A percentile compares a stretch with the other conserved stretches of the same genome.
phyloP scores from a whole-genome alignment of 2,797 vertebrate species.

The Chromis chromis region DNA sequence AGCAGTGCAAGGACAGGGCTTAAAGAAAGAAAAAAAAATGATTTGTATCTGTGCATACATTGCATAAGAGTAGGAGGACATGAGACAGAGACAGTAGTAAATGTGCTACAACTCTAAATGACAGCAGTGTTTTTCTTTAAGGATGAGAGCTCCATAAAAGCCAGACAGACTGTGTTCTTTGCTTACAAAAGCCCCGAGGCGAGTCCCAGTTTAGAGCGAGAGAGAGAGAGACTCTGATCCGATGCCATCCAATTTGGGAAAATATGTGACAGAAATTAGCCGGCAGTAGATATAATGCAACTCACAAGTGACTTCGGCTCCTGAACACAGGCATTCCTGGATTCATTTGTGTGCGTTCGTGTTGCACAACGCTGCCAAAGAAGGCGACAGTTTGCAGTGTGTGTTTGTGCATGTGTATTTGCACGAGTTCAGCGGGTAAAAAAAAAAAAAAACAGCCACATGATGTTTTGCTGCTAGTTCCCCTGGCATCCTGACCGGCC shows the following conservation, averaged over 20 bases:
- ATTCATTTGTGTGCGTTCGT: conserved; percentile 26
- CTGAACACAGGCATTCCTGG: conserved; percentile 41
- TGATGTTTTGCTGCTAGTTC: conserved; percentile 66
- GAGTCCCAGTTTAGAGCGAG: conserved; percentile 41
- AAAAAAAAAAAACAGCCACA: conserved; percentile 68
- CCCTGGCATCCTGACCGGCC: conserved; percentile 31
- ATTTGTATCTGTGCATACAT: conserved; percentile 22
- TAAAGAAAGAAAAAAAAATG: background rate
- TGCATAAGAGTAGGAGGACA: conserved; percentile 42
- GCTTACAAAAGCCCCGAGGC: conserved; percentile 52
- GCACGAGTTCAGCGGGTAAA: conserved; percentile 45
- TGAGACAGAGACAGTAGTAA: conserved; percentile 27
- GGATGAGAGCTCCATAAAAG: conserved; percentile 48
- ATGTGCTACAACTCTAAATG: conserved; percentile 42
- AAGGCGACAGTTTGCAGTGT: conserved; percentile 23
- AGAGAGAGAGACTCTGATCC: conserved; percentile 32
- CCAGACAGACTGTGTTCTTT: conserved; percentile 51
- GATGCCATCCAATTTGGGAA: conserved; percentile 59
- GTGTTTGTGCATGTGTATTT: conserved; percentile 41
- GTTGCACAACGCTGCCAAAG: conserved; percentile 36
- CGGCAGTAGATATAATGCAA: conserved; percentile 37
- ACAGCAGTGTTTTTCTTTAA: conserved; percentile 51
- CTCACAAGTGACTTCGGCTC: conserved; percentile 49
- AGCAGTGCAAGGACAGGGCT: background rate
- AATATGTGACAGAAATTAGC: conserved; percentile 59